Evolutionary conservation across 1,140 invertebrate genomes (phyloP), one percentile per base, ranked within the genome.

Genomic region (Drosophila albomicans): DNA sequence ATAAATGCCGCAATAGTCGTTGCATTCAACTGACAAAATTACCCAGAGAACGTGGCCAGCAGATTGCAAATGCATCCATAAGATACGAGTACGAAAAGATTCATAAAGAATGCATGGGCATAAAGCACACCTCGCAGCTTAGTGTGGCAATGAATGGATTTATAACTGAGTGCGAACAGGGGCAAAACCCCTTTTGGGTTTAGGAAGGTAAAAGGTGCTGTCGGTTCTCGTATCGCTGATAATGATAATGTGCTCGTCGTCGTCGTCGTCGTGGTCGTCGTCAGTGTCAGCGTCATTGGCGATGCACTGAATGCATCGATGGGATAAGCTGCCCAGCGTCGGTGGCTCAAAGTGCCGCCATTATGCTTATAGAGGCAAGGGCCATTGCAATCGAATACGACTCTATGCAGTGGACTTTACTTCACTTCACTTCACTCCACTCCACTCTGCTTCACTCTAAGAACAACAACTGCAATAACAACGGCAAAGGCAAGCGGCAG

Each of bases 341-440:
- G 75, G 75, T 87, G 82, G 81, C 78, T 90, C 85, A 88, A 88
- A 88, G 85, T 89, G 86, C 85, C 85, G 85, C 85, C 85, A 88
- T 88, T 81, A 85, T 43, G n/a, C 41, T 43, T n/a, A 43, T 69
- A 77, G 20, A 25, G 73, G 46, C 68, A 64, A 72, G 74, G 62
- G 32, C 11, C 16, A 13, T 13, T 43, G 41, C 41, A 43, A 6
- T 43, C 11, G 41, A 43, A n/a, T n/a, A 43, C 41, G 41, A 41
- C 41, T 43, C 41, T 13, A 8, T 49, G 32, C 58, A 43, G 28
- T 54, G 79, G 66, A 59, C 45, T 76, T 62, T 79, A 76, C 51
- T 63, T 7, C 43, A 46, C n/a, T 1, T 43, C 16, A 52, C 59
- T 48, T 58, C 49, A 20, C 15, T 75, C 62, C 76, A 72, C 43